phyloP scores from a whole-genome alignment of 2,797 vertebrate genomes.

The Rhadinocentrus ornatus region DNA sequence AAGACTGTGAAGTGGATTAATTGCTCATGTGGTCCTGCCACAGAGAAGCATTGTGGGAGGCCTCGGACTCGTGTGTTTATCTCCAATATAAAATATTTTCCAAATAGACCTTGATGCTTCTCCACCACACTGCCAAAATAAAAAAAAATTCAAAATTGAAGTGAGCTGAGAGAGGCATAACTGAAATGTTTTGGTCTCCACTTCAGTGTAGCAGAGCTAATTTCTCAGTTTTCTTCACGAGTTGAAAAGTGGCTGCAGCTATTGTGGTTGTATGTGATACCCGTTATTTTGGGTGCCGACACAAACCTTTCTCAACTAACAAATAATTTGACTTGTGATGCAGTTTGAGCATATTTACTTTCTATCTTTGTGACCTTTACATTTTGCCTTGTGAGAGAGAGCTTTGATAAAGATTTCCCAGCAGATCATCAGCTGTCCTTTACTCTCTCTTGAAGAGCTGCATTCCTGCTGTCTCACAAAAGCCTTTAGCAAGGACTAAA shows the following conservation, averaged over 20 bases:
- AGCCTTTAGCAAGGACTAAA: too few relatives aligned
- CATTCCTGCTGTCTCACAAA: too few relatives aligned
- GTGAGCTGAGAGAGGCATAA: conserved; percentile 15
- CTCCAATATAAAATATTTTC: conserved; percentile 40
- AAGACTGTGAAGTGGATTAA: conserved; percentile 37
- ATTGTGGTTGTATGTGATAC: background rate
- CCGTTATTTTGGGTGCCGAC: background rate
- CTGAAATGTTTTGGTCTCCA: conserved; percentile 22
- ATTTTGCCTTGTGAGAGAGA: background rate
- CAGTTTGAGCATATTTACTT: background rate
- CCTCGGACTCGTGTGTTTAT: conserved; percentile 46
- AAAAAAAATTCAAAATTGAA: background rate
- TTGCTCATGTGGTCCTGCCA: conserved; percentile 33
- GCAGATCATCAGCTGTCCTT: too few relatives aligned
- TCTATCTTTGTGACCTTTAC: background rate
- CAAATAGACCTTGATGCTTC: conserved; percentile 32
- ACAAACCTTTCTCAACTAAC: background rate
- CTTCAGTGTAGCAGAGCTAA: background rate
- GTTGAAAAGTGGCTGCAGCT: background rate
- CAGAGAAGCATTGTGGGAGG: conserved; percentile 36
- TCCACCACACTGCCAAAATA: conserved; percentile 5
- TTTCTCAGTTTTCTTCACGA: conserved; percentile 1
- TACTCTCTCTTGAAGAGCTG: too few relatives aligned
- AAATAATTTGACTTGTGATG: conserved; percentile 8
- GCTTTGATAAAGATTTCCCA: background rate